Evolutionary conservation across 2,113 vertebrate genomes (phyloP).

Genomic region (zebrafish (Danio rerio)): GRCz12tu NC_133187.1:34723501-34724000

Average conservation of each 20-base stretch:
- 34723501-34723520: too few species aligned
- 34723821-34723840: constrained; percentile 37
- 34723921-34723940: not conserved
- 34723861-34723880: constrained; percentile 11
- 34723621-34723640: too few species aligned
- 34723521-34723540: too few species aligned
- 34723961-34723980: not conserved
- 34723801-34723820: constrained; percentile 54
- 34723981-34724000: not conserved
- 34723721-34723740: constrained; percentile 53
- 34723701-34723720: too few species aligned
- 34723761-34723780: constrained; percentile 55
- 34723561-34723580: too few species aligned
- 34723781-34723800: constrained; percentile 21
- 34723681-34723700: too few species aligned
- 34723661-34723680: too few species aligned
- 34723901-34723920: constrained; percentile 25
- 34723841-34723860: not conserved
- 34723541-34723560: too few species aligned
- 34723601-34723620: too few species aligned
- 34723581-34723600: too few species aligned
- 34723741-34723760: constrained; percentile 33
- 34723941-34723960: constrained; percentile 32
- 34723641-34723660: too few species aligned
- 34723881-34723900: constrained; percentile 21